Evolutionary conservation across 2,888 invertebrate genomes (phyloP).

Genomic region (Ectemnius lituratus): DNA sequence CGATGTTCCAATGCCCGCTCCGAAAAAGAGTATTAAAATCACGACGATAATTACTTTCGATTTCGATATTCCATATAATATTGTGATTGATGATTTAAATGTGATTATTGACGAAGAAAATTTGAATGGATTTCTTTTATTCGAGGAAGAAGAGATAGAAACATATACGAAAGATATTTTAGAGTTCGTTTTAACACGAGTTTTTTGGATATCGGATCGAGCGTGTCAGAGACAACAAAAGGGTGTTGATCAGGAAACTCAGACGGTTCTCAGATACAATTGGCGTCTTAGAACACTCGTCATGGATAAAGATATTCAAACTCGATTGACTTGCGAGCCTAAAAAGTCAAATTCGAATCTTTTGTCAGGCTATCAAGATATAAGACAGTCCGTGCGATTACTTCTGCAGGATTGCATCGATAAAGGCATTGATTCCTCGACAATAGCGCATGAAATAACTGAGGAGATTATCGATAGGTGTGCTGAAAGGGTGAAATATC

Average conservation of each 20-base stretch:
- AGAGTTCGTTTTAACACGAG: slow-evolving; percentile 50
- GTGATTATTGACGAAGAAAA: not conserved
- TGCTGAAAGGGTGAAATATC: slow-evolving; percentile 40
- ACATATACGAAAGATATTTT: slow-evolving; percentile 47
- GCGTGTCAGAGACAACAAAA: not conserved
- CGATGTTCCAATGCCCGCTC: slow-evolving; percentile 46
- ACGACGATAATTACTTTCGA: slow-evolving; percentile 53
- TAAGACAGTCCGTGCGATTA: slow-evolving; percentile 35
- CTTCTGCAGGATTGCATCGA: slow-evolving; percentile 51
- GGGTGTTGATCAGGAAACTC: slow-evolving; percentile 27
- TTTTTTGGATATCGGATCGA: slow-evolving; percentile 60
- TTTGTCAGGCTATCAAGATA: slow-evolving; percentile 46
- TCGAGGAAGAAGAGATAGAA: slow-evolving; percentile 6
- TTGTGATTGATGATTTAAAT: slow-evolving; percentile 20
- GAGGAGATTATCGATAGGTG: slow-evolving; percentile 58
- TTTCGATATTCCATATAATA: not conserved
- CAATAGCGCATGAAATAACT: slow-evolving; percentile 44
- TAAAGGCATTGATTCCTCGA: slow-evolving; percentile 36
- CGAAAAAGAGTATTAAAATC: slow-evolving; percentile 40
- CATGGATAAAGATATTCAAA: slow-evolving; percentile 56
- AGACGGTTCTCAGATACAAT: slow-evolving; percentile 57
- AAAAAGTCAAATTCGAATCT: slow-evolving; percentile 59
- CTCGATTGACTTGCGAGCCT: slow-evolving; percentile 59
- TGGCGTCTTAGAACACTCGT: slow-evolving; percentile 34
- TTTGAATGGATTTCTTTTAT: slow-evolving; percentile 2